These are phyloP conservation scores for Nebria ingens DNA, from an alignment of 1,140 invertebrate species.

Conservation along the genomic window DNA sequence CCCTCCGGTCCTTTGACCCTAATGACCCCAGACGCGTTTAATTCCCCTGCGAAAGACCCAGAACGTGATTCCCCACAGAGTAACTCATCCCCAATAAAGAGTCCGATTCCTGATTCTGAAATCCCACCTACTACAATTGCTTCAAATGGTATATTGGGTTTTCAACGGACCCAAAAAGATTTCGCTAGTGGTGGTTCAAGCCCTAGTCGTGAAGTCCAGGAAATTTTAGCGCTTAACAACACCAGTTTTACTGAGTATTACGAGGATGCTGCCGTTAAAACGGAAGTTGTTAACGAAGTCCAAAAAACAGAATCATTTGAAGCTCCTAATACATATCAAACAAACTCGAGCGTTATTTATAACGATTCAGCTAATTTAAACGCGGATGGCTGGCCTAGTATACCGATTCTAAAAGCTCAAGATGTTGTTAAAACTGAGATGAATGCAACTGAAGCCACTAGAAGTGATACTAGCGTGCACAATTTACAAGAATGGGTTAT, in stretches of 20 bases:
- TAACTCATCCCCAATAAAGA: background rate
- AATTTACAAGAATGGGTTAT: conserved; percentile 17
- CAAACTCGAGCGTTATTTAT: conserved; percentile 3
- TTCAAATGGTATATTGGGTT: conserved; percentile 11
- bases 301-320: conserved; percentile 9
- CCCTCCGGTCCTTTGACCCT: conserved; percentile 42
- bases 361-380: conserved; percentile 12
- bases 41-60: conserved; percentile 37
- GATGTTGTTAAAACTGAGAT: conserved; percentile 32
- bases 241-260: conserved; percentile 27
- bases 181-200: conserved; percentile 62
- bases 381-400: conserved; percentile 35
- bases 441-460: conserved; percentile 2
- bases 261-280: conserved; percentile 19
- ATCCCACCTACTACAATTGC: background rate
- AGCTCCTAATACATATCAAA: conserved; percentile 4
- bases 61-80: background rate
- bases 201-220: conserved; percentile 75
- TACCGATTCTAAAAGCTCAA: conserved; percentile 36
- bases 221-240: conserved; percentile 57
- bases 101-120: background rate
- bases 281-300: conserved; percentile 7
- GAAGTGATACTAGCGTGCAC: too few species aligned
- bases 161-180: conserved; percentile 29
- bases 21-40: conserved; percentile 84